These are phyloP conservation scores for Plodia interpunctella DNA, from an alignment of 1,140 invertebrate genomes.

Conservation along the genomic window DNA sequence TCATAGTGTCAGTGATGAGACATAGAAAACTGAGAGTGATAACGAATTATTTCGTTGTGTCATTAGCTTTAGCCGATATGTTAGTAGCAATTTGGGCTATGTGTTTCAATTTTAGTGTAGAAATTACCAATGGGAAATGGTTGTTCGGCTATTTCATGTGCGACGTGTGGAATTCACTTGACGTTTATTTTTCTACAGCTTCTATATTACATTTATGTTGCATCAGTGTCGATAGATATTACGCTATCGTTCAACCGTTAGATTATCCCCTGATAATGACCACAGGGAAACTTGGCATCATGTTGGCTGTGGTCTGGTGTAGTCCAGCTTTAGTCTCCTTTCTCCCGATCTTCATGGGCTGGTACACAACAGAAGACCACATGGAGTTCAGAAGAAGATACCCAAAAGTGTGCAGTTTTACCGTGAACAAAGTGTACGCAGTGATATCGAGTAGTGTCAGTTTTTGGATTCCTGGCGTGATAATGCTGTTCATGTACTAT, in stretches of 20 bases:
- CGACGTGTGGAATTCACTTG: slow-evolving; percentile 96
- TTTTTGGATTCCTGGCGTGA: slow-evolving; percentile 96
- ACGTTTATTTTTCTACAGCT: slow-evolving; percentile 96
- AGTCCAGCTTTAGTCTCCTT: slow-evolving; percentile 95
- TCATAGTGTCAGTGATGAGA: slow-evolving; percentile 92
- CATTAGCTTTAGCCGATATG: slow-evolving; percentile 92
- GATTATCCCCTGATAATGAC: slow-evolving; percentile 95
- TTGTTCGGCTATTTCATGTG: slow-evolving; percentile 94
- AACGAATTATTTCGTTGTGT: slow-evolving; percentile 98
- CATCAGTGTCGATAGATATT: slow-evolving; percentile 93
- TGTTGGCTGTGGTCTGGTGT: slow-evolving; percentile 93
- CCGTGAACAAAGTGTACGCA: slow-evolving; percentile 93
- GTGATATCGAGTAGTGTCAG: slow-evolving; percentile 94
- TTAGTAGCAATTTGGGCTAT: slow-evolving; percentile 94
- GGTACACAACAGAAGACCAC: slow-evolving; percentile 93
- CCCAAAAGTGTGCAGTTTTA: slow-evolving; percentile 89
- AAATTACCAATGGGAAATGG: slow-evolving; percentile 90
- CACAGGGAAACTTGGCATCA: slow-evolving; percentile 83
- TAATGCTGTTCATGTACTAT: slow-evolving; percentile 97
- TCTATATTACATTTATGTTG: slow-evolving; percentile 95
- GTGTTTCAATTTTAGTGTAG: slow-evolving; percentile 95
- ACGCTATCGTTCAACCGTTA: slow-evolving; percentile 92
- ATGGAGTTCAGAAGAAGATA: slow-evolving; percentile 82
- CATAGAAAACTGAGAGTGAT: slow-evolving; percentile 90
- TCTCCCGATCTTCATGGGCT: slow-evolving; percentile 95